A percentile compares a stretch with the other conserved stretches of the same genome.
These are phyloP conservation scores for Tetramorium parvispinum DNA, from an alignment of 1,140 invertebrate genomes.

Conservation along the genomic window DNA sequence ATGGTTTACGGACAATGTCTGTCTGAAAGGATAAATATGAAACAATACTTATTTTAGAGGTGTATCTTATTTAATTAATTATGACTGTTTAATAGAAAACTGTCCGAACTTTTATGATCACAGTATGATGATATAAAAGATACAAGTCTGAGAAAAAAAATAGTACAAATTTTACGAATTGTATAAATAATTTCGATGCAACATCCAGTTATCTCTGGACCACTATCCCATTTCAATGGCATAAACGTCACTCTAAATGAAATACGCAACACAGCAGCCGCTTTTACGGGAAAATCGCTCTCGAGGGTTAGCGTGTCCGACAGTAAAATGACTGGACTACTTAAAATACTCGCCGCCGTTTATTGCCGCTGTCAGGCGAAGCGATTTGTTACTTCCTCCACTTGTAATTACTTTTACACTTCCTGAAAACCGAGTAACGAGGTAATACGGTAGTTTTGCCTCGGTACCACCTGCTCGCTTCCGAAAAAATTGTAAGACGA, in stretches of 20 bases:
- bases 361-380: slow-evolving; percentile 77
- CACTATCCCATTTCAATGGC: slow-evolving; percentile 2
- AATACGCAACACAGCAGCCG: slow-evolving; percentile 17
- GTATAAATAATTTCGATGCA: background rate
- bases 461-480: background rate
- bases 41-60: slow-evolving; percentile 15
- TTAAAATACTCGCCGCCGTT: slow-evolving; percentile 73
- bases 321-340: slow-evolving; percentile 73
- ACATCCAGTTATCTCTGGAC: slow-evolving; percentile 10
- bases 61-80: background rate
- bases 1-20: background rate
- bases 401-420: slow-evolving; percentile 79
- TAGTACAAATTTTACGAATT: background rate
- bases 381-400: slow-evolving; percentile 78
- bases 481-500: slow-evolving; percentile 24
- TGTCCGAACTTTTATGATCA: background rate
- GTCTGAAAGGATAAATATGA: background rate
- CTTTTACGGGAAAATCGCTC: slow-evolving; percentile 60
- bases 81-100: background rate
- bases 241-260: slow-evolving; percentile 32
- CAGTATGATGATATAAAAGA: background rate
- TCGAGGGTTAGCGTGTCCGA: slow-evolving; percentile 57
- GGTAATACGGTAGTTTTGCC: slow-evolving; percentile 64
- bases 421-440: slow-evolving; percentile 73
- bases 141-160: background rate